These are phyloP conservation scores for Embiotoca jacksoni DNA, from an alignment of 2,113 vertebrate species.

Conservation along the genomic window DNA sequence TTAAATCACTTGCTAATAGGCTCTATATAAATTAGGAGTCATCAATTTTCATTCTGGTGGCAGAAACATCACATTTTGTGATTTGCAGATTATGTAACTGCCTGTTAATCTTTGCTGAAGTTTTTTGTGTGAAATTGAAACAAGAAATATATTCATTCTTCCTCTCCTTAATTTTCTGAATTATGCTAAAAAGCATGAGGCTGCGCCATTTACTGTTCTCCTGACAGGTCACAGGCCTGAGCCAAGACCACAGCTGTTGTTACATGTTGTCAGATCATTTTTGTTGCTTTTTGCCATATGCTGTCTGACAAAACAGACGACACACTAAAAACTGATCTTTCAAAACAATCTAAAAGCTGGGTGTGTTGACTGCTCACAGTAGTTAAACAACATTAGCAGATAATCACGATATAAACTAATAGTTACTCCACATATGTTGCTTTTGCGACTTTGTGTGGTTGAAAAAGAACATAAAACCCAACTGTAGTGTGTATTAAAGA, in stretches of 20 bases:
- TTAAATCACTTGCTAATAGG: constrained; percentile 22
- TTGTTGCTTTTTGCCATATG: neutral
- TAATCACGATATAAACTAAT: constrained; percentile 5
- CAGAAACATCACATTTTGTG: constrained; percentile 11
- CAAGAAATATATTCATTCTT: constrained; percentile 4
- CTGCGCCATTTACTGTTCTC: too few relatives aligned
- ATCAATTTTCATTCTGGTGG: constrained; percentile 36
- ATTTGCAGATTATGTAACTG: neutral
- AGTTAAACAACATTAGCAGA: constrained; percentile 6
- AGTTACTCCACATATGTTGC: constrained; percentile 24
- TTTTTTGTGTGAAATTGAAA: neutral
- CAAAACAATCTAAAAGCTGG: neutral
- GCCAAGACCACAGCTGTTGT: neutral
- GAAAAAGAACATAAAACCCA: constrained; percentile 23
- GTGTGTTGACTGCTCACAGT: neutral
- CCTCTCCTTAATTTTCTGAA: constrained; percentile 3
- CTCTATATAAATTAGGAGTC: constrained; percentile 30
- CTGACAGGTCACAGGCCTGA: constrained; percentile 6
- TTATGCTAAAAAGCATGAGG: neutral
- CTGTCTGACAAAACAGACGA: constrained; percentile 18
- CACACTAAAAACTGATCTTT: constrained; percentile 17
- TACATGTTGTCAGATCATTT: neutral
- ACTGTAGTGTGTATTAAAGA: constrained; percentile 29
- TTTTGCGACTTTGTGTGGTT: constrained; percentile 12
- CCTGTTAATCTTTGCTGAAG: neutral